Conservation (phyloP, 2,888 invertebrate genomes). For the Chloromyia formosa region DNA sequence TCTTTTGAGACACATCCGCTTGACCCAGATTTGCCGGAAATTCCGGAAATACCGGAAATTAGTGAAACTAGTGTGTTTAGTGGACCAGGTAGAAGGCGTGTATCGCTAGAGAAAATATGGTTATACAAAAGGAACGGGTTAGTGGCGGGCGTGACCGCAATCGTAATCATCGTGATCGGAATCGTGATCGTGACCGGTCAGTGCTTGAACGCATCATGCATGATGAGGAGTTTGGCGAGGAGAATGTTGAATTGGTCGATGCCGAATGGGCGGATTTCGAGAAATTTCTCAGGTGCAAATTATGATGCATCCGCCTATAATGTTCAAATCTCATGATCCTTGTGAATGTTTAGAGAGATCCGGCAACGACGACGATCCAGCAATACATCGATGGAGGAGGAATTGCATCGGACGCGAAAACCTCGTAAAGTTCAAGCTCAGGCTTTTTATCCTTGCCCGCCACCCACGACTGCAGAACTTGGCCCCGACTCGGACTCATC, state of each 20-base stretch:
- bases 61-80: background rate
- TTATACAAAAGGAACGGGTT: constrained; percentile 21
- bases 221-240: constrained; percentile 63
- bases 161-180: constrained; percentile 10
- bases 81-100: background rate
- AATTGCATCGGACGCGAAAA: constrained; percentile 58
- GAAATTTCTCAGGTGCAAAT: constrained; percentile 55
- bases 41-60: too few relatives aligned
- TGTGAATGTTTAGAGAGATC: constrained; percentile 56
- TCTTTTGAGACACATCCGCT: constrained; percentile 4
- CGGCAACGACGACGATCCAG: constrained; percentile 59
- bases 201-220: constrained; percentile 58
- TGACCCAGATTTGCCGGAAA: too few relatives aligned
- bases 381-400: constrained; percentile 60
- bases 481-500: constrained; percentile 59
- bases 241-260: constrained; percentile 62
- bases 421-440: constrained; percentile 60
- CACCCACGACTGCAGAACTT: constrained; percentile 57
- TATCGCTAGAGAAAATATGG: constrained; percentile 11
- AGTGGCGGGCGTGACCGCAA: constrained; percentile 34
- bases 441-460: constrained; percentile 63
- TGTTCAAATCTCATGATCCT: background rate
- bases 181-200: constrained; percentile 45
- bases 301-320: background rate
- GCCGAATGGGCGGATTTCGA: constrained; percentile 64